phyloP scores from a whole-genome alignment of 2,113 vertebrate genomes.

The Rhinoderma darwinii region DNA sequence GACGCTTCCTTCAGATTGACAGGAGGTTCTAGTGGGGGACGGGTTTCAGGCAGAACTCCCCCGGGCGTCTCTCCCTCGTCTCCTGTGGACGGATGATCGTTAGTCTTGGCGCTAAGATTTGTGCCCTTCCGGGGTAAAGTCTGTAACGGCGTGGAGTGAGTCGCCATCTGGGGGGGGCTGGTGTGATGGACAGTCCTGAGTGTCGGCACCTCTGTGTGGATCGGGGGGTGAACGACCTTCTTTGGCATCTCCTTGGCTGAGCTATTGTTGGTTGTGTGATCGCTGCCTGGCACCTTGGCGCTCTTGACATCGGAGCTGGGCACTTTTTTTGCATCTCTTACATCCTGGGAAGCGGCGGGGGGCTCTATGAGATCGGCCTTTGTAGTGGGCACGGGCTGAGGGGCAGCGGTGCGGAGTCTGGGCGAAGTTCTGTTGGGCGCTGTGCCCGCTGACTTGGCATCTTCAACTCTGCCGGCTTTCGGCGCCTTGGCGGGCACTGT shows the following conservation, averaged over 20 bases:
- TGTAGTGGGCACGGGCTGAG: background rate
- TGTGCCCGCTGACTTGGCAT: background rate
- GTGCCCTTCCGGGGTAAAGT: background rate
- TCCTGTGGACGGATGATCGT: background rate
- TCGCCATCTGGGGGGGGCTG: background rate
- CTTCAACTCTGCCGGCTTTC: background rate
- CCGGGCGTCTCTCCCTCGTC: background rate
- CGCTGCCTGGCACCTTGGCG: background rate
- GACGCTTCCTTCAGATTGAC: background rate
- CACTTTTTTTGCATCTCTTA: background rate
- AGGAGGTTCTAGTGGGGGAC: background rate
- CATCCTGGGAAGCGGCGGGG: background rate
- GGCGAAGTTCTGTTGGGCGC: accelerated
- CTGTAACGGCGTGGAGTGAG: background rate
- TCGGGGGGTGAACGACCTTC: background rate
- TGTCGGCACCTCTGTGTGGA: background rate
- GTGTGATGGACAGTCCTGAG: background rate
- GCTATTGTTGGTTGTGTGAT: background rate
- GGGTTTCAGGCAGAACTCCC: background rate
- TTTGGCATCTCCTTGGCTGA: background rate
- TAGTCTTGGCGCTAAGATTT: background rate
- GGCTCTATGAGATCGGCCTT: background rate
- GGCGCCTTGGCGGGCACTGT: background rate
- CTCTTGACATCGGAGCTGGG: background rate
- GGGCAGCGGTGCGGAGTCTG: background rate